These are phyloP conservation scores for Protobothrops mucrosquamatus DNA, from an alignment of 2,113 vertebrate species.

Conservation along the genomic window DNA sequence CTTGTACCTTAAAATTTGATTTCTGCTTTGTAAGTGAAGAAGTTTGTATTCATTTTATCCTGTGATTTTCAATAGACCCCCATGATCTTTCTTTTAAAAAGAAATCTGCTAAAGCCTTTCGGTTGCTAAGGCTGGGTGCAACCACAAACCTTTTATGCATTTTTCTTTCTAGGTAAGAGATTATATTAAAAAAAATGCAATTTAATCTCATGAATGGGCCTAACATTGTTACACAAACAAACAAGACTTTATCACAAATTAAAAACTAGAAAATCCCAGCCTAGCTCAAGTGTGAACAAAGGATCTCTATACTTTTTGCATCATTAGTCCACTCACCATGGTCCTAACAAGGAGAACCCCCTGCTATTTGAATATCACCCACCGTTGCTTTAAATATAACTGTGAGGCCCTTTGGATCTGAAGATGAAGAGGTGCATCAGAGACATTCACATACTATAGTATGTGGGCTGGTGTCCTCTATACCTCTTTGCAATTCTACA, in stretches of 20 bases:
- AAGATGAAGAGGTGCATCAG: neutral
- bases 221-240: neutral
- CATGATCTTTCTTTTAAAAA: neutral
- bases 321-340: neutral
- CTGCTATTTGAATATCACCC: neutral
- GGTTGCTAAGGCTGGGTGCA: neutral
- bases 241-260: neutral
- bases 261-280: neutral
- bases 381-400: neutral
- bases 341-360: neutral
- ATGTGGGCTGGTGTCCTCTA: neutral
- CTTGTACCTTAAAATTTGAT: neutral
- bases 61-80: neutral
- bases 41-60: neutral
- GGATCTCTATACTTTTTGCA: neutral
- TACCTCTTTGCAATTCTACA: neutral
- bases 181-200: neutral
- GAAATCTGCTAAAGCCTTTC: neutral
- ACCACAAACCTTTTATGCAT: neutral
- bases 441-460: neutral
- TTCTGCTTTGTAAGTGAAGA: neutral
- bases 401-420: neutral
- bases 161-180: neutral
- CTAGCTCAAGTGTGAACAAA: neutral
- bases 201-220: neutral